phyloP scores from a whole-genome alignment of 2,888 invertebrate genomes.

The Seira musarum region DNA sequence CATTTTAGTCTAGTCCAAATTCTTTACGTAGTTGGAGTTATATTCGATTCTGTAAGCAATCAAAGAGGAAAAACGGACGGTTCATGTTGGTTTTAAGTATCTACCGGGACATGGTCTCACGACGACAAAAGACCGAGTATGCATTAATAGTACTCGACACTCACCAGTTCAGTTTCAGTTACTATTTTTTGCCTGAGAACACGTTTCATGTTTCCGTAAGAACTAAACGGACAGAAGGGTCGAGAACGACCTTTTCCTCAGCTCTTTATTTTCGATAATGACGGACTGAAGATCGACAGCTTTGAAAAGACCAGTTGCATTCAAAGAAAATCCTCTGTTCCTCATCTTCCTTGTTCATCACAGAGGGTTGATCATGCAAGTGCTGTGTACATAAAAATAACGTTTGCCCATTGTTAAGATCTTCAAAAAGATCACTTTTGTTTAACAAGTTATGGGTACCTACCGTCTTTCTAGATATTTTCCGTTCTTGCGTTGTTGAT shows the following conservation, averaged over 20 bases:
- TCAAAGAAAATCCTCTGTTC: not conserved
- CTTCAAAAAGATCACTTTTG: not conserved
- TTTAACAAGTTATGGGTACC: constrained; percentile 8
- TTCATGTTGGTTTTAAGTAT: not conserved
- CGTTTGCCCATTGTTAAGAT: not conserved
- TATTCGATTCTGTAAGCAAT: not conserved
- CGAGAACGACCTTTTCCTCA: constrained; percentile 34
- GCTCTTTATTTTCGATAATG: constrained; percentile 2
- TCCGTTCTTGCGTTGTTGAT: constrained; percentile 9
- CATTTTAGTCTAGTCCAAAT: not conserved
- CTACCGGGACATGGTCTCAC: too few species aligned
- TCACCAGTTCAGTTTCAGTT: not conserved
- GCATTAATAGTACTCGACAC: not conserved
- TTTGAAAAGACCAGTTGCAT: constrained; percentile 44
- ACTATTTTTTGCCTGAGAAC: not conserved
- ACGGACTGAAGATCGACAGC: constrained; percentile 33
- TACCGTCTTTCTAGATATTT: not conserved
- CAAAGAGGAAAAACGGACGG: not conserved
- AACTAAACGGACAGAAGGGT: constrained; percentile 18
- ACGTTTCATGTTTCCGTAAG: constrained; percentile 31
- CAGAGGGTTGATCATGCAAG: constrained; percentile 6
- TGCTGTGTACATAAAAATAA: constrained; percentile 3
- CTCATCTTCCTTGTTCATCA: not conserved
- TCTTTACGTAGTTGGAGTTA: not conserved
- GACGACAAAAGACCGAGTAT: not conserved